phyloP scores from a whole-genome alignment of 23 tunicate species.

The Ascidia mentula region DNA sequence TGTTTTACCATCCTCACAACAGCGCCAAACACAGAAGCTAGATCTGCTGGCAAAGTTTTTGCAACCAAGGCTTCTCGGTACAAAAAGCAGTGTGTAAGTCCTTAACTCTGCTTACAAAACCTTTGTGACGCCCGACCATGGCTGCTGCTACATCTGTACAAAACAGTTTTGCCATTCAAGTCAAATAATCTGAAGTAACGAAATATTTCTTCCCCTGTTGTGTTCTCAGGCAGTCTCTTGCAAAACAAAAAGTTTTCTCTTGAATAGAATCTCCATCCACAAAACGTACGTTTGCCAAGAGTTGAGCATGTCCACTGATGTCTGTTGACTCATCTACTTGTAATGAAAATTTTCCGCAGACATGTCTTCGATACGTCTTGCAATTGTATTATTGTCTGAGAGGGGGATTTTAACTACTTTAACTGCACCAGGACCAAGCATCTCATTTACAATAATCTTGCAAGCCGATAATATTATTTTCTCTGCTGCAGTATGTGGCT shows the following conservation, averaged over 20 bases:
- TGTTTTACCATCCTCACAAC: slow-evolving; percentile 45
- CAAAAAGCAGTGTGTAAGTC: slow-evolving; percentile 30
- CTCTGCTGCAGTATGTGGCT: slow-evolving; percentile 53
- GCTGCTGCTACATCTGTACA: slow-evolving; percentile 37
- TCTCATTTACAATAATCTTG: slow-evolving; percentile 45
- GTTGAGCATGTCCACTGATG: slow-evolving; percentile 48
- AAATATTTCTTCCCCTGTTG: slow-evolving; percentile 38
- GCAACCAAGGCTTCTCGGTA: slow-evolving; percentile 42
- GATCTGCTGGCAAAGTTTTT: slow-evolving; percentile 43
- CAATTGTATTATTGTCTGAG: slow-evolving; percentile 42
- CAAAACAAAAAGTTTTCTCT: slow-evolving; percentile 28
- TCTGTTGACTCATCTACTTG: slow-evolving; percentile 42
- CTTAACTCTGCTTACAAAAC: slow-evolving; percentile 32
- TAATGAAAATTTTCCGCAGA: slow-evolving; percentile 44
- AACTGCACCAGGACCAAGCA: slow-evolving; percentile 56
- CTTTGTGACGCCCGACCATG: no score
- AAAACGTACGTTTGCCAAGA: slow-evolving; percentile 46
- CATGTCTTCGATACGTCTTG: slow-evolving; percentile 39
- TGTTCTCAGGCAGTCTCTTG: no score
- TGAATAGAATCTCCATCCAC: slow-evolving; percentile 41
- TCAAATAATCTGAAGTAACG: slow-evolving; percentile 31
- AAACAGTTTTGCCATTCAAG: slow-evolving; percentile 34
- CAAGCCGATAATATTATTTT: slow-evolving; percentile 46
- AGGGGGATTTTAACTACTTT: slow-evolving; percentile 30
- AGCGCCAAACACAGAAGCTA: slow-evolving; percentile 31